Base-by-base conservation (phyloP, 2,888 invertebrate species). In the Microdon myrmicae region DNA sequence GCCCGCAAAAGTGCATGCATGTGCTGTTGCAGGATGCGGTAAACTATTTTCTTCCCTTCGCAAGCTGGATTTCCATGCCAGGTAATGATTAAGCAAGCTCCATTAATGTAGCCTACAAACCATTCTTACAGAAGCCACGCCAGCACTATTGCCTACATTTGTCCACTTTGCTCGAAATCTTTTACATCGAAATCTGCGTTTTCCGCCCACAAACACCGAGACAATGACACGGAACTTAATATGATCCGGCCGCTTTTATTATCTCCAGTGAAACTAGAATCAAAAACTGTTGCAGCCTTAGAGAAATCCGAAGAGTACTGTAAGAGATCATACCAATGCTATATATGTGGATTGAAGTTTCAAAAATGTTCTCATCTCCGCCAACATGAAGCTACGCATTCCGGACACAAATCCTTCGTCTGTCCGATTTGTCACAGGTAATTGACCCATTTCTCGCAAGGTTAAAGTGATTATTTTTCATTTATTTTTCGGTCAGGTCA, bases 351-450 rank as follows among this genome's bases (percentile, higher is more conserved):
- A 1, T 22, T 70, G n/a, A 44, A 60, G 45, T 41, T 70, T 25
- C 48, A 56, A 20, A 59, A 64, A 13, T 9, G 37, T 4, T 49
- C 58, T 0, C 47, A 70, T 19, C 29, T 70, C 3, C 43, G 39
- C 7, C 67, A 70, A n/a, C 71, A 71, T 31, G 68, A 70, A 28
- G 43, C 43, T 1, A 61, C 47, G 4, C 47, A 70, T 58, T 55
- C 41, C 1, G 67, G 59, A 3, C 32, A 44, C n/a, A 71, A 71
- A 48, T 47, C 47, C 1, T 67, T 56, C 48, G 54, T 69, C 39
- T 74, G 73, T 34, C 8, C n/a, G 3, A 56, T 64, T 17, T 74
- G 73, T 28, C 38, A 56, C 5, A 64, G 69, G 72, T 72, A 55
- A 55, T 38, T 19, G 3, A 9, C 6, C 26, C 2, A 12, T 22